Conservation (phyloP, 2,113 vertebrate species). For the Aix galericulata region DNA sequence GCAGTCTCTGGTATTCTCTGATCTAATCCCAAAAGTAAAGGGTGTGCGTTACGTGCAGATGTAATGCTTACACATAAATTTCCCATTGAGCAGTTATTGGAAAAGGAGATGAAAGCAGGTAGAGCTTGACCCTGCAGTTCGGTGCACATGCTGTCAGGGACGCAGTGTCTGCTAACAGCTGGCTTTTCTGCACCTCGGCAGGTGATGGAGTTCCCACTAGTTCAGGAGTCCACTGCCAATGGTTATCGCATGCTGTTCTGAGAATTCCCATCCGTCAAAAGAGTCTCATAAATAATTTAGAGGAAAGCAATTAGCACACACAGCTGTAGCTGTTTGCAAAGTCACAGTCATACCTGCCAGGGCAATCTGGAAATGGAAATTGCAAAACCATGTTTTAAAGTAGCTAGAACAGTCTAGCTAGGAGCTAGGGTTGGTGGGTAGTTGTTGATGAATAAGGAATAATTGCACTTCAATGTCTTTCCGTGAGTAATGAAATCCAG, state of each 20-base stretch:
- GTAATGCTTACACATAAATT: not conserved
- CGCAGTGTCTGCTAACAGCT: not conserved
- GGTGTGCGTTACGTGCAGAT: not conserved
- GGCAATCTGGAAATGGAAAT: slow-evolving; percentile 42
- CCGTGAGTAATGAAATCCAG: slow-evolving; percentile 49
- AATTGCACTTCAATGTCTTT: slow-evolving; percentile 48
- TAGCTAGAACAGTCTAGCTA: not conserved
- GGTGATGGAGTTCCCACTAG: slow-evolving; percentile 22
- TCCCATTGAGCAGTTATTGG: not conserved
- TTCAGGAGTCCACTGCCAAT: slow-evolving; percentile 18
- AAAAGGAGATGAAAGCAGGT: slow-evolving; percentile 32
- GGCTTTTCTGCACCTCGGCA: not conserved
- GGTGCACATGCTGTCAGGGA: not conserved
- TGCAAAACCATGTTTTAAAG: slow-evolving; percentile 26
- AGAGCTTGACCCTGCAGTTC: not conserved
- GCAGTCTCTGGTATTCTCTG: not conserved
- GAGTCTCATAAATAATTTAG: slow-evolving; percentile 49
- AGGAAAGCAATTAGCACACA: slow-evolving; percentile 61
- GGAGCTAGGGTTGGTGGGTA: slow-evolving; percentile 33
- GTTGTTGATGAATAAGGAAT: slow-evolving; percentile 42
- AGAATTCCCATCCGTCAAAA: slow-evolving; percentile 50
- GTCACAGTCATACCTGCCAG: slow-evolving; percentile 55
- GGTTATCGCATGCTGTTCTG: slow-evolving; percentile 20
- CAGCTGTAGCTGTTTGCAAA: slow-evolving; percentile 63
- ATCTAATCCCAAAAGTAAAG: slow-evolving; percentile 14